Conservation (phyloP, 2,888 invertebrate species). For the Drosophila subquinaria region DNA sequence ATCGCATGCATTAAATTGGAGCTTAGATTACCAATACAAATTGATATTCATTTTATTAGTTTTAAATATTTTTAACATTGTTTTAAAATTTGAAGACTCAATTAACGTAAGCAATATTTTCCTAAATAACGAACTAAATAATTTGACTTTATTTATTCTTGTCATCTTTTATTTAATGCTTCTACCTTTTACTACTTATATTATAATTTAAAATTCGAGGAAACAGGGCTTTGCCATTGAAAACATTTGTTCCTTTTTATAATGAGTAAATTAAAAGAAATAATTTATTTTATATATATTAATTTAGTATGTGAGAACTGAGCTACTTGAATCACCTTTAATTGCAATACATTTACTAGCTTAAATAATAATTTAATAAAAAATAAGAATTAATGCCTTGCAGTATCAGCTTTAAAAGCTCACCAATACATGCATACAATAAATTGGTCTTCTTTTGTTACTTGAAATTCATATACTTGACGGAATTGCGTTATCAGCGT, state of each 20-base stretch:
- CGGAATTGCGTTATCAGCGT: conserved; percentile 56
- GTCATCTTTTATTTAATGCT: too few species aligned
- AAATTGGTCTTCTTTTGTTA: conserved; percentile 5
- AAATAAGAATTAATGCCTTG: not conserved
- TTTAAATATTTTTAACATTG: too few species aligned
- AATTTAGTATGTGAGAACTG: conserved; percentile 17
- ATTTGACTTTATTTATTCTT: too few species aligned
- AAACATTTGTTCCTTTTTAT: too few species aligned
- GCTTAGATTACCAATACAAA: too few species aligned
- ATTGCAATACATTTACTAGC: not conserved
- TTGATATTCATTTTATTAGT: not conserved
- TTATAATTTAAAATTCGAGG: too few species aligned
- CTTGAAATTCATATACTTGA: conserved; percentile 36
- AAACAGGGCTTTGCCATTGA: too few species aligned
- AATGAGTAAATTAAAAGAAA: not conserved
- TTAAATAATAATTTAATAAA: not conserved
- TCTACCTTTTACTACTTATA: too few species aligned
- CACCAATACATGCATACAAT: not conserved
- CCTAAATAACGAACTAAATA: too few species aligned
- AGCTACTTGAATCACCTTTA: conserved; percentile 32
- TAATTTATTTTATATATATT: not conserved
- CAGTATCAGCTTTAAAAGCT: conserved; percentile 9
- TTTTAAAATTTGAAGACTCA: too few species aligned
- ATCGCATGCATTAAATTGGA: not conserved
- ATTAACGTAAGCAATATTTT: too few species aligned